Percentiles rank a stretch among this genome's conserved stretches.
Conservation (phyloP, 1,140 invertebrate genomes). For the Agrilus planipennis region DNA sequence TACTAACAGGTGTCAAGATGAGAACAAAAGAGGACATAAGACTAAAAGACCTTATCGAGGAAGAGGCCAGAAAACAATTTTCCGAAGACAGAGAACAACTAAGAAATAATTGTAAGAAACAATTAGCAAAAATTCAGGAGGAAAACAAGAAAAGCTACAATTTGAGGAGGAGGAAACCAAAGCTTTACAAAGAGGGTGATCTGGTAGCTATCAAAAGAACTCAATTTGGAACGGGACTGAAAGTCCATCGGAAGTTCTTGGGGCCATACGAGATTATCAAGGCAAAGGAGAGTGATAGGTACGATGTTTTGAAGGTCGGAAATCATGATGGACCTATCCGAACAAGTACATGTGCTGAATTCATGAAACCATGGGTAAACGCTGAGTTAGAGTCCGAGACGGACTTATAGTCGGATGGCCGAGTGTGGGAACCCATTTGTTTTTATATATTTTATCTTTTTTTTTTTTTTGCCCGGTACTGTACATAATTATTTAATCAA, state of each 20-base stretch:
- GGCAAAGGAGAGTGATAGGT: slow-evolving; percentile 20
- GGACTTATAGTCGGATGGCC: slow-evolving; percentile 9
- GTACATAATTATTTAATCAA: no score
- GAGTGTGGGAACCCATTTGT: no score
- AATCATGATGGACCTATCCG: slow-evolving; percentile 18
- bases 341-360: slow-evolving; percentile 23
- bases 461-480: no score
- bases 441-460: no score
- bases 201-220: slow-evolving; percentile 32
- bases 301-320: slow-evolving; percentile 21
- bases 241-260: slow-evolving; percentile 29
- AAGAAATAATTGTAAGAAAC: slow-evolving; percentile 17
- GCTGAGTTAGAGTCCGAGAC: slow-evolving; percentile 10
- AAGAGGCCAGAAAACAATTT: slow-evolving; percentile 9
- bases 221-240: slow-evolving; percentile 27
- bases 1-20: slow-evolving; percentile 26
- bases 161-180: slow-evolving; percentile 8
- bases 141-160: slow-evolving; percentile 26
- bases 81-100: slow-evolving; percentile 15
- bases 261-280: slow-evolving; percentile 29
- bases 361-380: slow-evolving; percentile 24
- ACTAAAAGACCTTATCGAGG: slow-evolving; percentile 15
- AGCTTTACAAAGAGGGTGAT: slow-evolving; percentile 23
- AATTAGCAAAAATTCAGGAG: slow-evolving; percentile 24
- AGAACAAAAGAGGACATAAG: slow-evolving; percentile 16